These are phyloP conservation scores for Porites divaricata DNA, from an alignment of 92 coral and sea anemone genomes.

Conservation along the genomic window DNA sequence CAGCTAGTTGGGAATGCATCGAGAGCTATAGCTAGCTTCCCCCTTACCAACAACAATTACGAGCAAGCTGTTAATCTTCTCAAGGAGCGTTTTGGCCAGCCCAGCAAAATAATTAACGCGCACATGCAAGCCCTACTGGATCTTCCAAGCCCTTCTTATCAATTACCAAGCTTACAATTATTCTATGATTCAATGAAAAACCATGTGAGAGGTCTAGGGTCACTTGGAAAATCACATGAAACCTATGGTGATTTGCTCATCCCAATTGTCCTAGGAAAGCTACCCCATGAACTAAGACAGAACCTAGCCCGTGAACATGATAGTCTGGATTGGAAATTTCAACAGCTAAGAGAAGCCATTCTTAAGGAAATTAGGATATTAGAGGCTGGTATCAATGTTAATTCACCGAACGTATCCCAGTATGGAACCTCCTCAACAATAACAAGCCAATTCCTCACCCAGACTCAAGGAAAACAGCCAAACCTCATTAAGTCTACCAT, in stretches of 20 bases:
- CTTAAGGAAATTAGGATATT: constrained; percentile 44
- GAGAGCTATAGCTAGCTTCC: constrained; percentile 47
- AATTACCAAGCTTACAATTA: constrained; percentile 2
- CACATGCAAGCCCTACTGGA: constrained; percentile 27
- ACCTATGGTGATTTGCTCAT: constrained; percentile 49
- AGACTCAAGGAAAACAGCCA: too few relatives aligned
- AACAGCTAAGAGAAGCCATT: constrained; percentile 21
- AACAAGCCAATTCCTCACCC: too few relatives aligned
- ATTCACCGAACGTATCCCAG: too few relatives aligned
- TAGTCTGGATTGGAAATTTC: constrained; percentile 24
- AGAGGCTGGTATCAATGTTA: neutral
- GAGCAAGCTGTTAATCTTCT: constrained; percentile 37
- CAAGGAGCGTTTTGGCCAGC: constrained; percentile 49
- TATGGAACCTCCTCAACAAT: too few relatives aligned
- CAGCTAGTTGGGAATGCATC: constrained; percentile 52
- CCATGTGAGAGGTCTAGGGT: neutral
- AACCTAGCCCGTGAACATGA: constrained; percentile 38
- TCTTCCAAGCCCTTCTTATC: constrained; percentile 2
- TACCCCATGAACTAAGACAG: constrained; percentile 31
- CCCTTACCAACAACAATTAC: constrained; percentile 38
- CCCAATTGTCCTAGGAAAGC: constrained; percentile 37
- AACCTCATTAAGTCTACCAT: too few relatives aligned
- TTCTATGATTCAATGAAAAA: constrained; percentile 4
- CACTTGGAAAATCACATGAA: constrained; percentile 28
- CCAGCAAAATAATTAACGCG: neutral